A percentile compares a stretch with the other conserved stretches of the same genome.
phyloP scores from a whole-genome alignment of 2,888 invertebrate species.

The Aethes cnicana region DNA sequence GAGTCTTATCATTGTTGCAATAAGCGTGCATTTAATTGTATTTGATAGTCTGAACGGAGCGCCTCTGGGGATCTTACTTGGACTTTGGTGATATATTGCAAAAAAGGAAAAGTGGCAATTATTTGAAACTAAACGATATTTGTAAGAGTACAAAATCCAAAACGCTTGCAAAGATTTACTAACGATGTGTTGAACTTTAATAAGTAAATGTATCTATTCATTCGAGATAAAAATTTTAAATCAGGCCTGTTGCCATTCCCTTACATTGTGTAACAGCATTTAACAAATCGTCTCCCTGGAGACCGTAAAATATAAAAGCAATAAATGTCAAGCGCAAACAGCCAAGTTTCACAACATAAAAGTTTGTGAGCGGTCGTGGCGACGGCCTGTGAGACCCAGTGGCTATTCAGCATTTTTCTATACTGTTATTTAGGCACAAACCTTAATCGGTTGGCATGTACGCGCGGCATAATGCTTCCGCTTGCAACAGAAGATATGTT shows the following conservation, averaged over 20 bases:
- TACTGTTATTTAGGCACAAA: slow-evolving; percentile 45
- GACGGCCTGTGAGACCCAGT: slow-evolving; percentile 53
- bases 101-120: too few relatives aligned
- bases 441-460: slow-evolving; percentile 33
- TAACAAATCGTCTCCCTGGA: slow-evolving; percentile 54
- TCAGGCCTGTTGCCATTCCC: slow-evolving; percentile 12
- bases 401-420: slow-evolving; percentile 63
- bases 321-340: slow-evolving; percentile 75
- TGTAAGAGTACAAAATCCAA: too few relatives aligned
- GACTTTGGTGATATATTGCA: too few relatives aligned
- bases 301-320: slow-evolving; percentile 73
- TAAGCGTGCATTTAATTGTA: too few relatives aligned
- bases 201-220: background rate
- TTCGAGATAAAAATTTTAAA: slow-evolving; percentile 18
- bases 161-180: too few relatives aligned
- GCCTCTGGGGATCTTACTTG: too few relatives aligned
- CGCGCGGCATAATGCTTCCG: slow-evolving; percentile 27
- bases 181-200: too few relatives aligned
- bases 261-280: slow-evolving; percentile 51
- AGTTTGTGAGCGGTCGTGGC: slow-evolving; percentile 60
- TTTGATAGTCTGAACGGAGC: too few relatives aligned
- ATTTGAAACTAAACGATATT: too few relatives aligned
- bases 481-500: slow-evolving; percentile 16
- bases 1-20: too few relatives aligned
- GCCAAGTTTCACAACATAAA: slow-evolving; percentile 72